Base-by-base conservation (phyloP, 2,113 vertebrate species). In the Crocuta crocuta region DNA sequence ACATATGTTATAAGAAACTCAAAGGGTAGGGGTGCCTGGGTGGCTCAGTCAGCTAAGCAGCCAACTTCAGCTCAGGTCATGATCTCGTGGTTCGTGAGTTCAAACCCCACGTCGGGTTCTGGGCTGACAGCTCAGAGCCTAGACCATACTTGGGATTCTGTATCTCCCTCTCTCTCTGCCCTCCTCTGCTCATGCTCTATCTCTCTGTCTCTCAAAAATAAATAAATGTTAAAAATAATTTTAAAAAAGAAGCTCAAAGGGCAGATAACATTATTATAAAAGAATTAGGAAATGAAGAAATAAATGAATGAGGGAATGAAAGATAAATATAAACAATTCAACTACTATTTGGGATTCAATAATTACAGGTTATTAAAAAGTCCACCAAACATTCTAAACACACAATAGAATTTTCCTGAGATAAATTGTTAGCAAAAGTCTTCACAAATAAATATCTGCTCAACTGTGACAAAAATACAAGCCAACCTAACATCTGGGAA, bases 391-490 rank as follows among this genome's bases (percentile, higher is more conserved):
- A 50, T 70, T 80, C 24, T 68, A 82, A 95, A 85, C 6, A 83
- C 4, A 82, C 1, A 58, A 50, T 28, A 71, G 12, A 94, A 73
- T 82, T 91, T 96, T 80, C 13, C 16, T 73, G 81, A 82, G 61
- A 81, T 68, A 81, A 96, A 91, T 78, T 91, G 23, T 26, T 71
- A 89, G 17, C 5, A 79, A 82, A 70, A 87, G 7, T 2, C 16
- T 70, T 94, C 35, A 50, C 23, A 88, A 65, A 70, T 65, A 80
- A 88, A 48, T 95, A 86, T n/a, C 50, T 71, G 50, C 19, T 92
- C 55, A 79, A n/a, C 71, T 90, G 10, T 53, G 53, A 94, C 89
- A 55, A 97, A 93, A 96, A 68, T 68, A 71, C 4, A 94, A 97
- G 63, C 12, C 19, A 66, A 73, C 80, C 58, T 33, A 63, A 39